Evolutionary conservation across 2,797 vertebrate genomes (phyloP).

Genomic region (Pachyuromys duprasi): DNA sequence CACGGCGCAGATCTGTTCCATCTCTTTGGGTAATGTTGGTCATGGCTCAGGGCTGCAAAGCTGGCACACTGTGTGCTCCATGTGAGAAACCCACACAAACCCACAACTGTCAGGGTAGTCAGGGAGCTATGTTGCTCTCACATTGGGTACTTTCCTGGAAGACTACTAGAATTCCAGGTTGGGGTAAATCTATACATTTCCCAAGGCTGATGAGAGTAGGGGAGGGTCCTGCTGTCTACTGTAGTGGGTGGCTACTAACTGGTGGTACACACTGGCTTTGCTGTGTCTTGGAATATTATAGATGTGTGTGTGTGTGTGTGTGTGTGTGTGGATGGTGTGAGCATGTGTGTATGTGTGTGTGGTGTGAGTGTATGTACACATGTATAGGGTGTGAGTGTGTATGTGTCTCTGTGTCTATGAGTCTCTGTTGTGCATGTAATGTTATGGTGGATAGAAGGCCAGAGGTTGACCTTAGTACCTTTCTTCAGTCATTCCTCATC

Average conservation of each 20-base stretch:
- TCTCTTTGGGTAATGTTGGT: neutral
- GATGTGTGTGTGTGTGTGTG: neutral
- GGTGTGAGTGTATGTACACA: neutral
- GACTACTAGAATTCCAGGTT: neutral
- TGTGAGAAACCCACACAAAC: neutral
- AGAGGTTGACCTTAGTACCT: neutral
- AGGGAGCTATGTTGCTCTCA: neutral
- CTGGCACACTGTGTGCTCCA: neutral
- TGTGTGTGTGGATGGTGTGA: neutral
- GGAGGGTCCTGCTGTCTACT: neutral
- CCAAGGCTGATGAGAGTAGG: fast-evolving
- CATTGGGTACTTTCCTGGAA: neutral
- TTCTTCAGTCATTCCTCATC: neutral
- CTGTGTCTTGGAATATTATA: neutral
- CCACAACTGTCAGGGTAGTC: neutral
- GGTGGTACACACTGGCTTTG: neutral
- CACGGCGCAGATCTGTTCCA: fast-evolving
- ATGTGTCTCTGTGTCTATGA: neutral
- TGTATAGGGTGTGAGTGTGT: too few species aligned
- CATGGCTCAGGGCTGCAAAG: neutral
- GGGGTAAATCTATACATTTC: neutral
- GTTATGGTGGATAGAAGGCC: neutral
- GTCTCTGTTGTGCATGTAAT: neutral
- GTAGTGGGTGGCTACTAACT: neutral
- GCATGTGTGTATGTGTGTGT: neutral